Base-by-base conservation (phyloP, 2,888 invertebrate genomes). In the Pandemis corylana region DNA sequence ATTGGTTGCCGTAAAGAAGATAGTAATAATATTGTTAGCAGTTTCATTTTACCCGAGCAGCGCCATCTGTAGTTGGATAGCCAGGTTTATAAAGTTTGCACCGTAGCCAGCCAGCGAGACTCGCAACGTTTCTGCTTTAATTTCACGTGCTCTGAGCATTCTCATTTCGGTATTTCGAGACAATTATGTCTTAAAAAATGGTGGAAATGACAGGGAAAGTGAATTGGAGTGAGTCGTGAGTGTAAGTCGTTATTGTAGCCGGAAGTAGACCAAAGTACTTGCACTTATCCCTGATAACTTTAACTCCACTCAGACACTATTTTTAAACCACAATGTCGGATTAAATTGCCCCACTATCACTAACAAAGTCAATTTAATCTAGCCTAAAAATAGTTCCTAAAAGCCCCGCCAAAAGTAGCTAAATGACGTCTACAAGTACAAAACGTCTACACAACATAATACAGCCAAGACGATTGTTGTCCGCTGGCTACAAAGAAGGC, bases 401-500 rank as follows among this genome's bases (percentile, higher is more conserved):
- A 65, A 65, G 65, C 65, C 7, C 49, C 49, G 7, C 49, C 28
- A 13, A 65, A 67, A 80, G 78, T 77, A 78, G 79, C 77, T 80
- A 79, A 79, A 80, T 80, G 76, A 79, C 77, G 70, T 77, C 79
- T 77, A 79, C 80, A 77, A 77, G 78, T 78, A 81, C 76, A 80
- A 83, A 83, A 78, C 76, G 62, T 78, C 79, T 80, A 78, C 77
- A 80, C 71, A 77, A 78, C 76, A 79, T 78, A 65, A 78, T 81
- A 79, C 72, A 81, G 81, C 76, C 79, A 80, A 82, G 79, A 68
- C 80, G 80, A 81, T 84, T 84, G 85, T 85, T 82, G 79, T 78
- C 80, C 79, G 75, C 76, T 79, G 76, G 78, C 79, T 84, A 87
- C 88, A 88, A 89, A 90, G 86, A 87, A 85, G 81, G 81, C 83